Base-by-base conservation (phyloP, 2,113 vertebrate genomes). In the Gallinago media region DNA sequence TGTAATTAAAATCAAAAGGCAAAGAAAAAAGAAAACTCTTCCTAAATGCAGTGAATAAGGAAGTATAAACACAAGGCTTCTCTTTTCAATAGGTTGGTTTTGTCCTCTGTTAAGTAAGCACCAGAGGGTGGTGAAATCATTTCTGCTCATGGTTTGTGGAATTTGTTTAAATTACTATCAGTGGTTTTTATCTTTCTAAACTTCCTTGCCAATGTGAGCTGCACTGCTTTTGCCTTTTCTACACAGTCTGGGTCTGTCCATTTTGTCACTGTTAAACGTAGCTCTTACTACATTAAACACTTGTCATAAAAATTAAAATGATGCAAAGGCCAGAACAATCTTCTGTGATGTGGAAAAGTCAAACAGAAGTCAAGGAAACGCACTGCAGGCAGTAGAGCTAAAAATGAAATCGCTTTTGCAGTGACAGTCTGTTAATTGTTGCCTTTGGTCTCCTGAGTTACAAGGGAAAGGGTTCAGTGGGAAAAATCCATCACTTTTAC, bases 401-500 rank as follows among this genome's bases (percentile, higher is more conserved):
- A 59, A 82, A 82, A 40, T 20, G 68, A 62, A 65, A 84, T 29
- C 0, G 1, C 62, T 56, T 6, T 31, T 61, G 67, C 1, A 1
- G 82, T 65, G 80, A 62, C 92, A 93, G 66, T 63, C 40, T 26
- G 52, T 42, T 92, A 85, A 88, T 89, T 92, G 89, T 85, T 95
- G 94, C 94, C 90, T 92, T 44, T 89, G 91, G 72, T 85, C 74
- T 85, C 40, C 76, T 27, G 71, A 78, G 80, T 61, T 88, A 38
- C 1, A 0, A 91, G 65, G 75, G 32, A 78, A n/a, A 34, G 83
- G 56, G 83, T 84, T 94, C 49, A 78, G 61, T 0, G 38, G 89
- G 80, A 27, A 52, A 34, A 61, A 95, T 63, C 76, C 84, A 81
- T 96, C 91, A 72, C 91, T 96, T 96, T 68, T 87, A 78, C 77